Evolutionary conservation across 2,888 invertebrate genomes (phyloP), one percentile per base, ranked within the genome.

Genomic region (Daptonema setosum): DNA sequence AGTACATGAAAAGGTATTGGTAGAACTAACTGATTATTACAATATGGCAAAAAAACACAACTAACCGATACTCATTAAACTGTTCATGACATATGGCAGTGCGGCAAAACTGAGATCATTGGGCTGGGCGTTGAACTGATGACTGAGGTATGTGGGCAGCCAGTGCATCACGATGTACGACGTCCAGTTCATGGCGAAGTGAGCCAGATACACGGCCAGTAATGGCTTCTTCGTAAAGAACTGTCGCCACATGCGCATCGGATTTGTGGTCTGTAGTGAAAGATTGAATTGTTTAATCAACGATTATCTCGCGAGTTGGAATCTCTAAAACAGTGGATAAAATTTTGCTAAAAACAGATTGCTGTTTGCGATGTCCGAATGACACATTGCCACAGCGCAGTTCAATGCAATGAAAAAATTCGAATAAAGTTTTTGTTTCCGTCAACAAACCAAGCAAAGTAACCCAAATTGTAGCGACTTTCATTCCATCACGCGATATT

Each of bases 151-250:
- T 1, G 82, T 83, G 2, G 83, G 83, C 60, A 83, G 71, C 83
- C 83, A 83, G 67, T 81, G 81, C 81, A 83, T 82, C 63, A 83
- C 81, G 61, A 82, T 82, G 66, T 83, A 83, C 64, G 80, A 82
- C 55, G 80, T 80, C 82, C 82, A 83, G 70, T 83, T 83, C 83
- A 83, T 83, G 29, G 80, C 79, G 70, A 83, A 83, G 71, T 83
- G 83, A 35, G 83, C 82, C 57, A 80, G 76, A 65, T 83, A 83
- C 61, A 82, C 77, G 3, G 82, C 79, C 81, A 81, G 81, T 29
- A 83, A 70, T 0, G 81, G 79, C 78, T 80, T 80, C 65, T 80
- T 79, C 47, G 76, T 70, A 51, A 83, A 71, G 63, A 81, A 81
- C 67, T 80, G 80, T 20, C 74, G 75, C 80, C 81, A 81, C 43